Evolutionary conservation across 2,113 vertebrate species (phyloP).

Genomic region (Eolophus roseicapilla): DNA sequence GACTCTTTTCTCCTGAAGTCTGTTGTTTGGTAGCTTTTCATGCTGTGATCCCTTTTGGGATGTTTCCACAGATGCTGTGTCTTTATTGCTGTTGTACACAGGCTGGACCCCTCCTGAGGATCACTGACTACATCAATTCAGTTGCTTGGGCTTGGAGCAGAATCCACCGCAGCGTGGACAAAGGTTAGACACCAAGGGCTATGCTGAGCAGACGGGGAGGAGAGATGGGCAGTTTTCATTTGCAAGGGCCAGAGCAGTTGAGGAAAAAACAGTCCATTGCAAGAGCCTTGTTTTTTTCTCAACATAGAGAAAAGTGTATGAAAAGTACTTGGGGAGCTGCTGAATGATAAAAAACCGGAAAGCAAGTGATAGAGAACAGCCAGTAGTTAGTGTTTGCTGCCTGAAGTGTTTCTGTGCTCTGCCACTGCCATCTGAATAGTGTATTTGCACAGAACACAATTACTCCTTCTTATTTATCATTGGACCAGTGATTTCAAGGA

Average conservation of each 20-base stretch:
- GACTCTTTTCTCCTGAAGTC: background rate
- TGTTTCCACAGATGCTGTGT: background rate
- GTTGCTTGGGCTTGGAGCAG: background rate
- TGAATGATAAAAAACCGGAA: background rate
- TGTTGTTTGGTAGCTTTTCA: background rate
- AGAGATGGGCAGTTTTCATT: background rate
- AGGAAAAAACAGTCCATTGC: background rate
- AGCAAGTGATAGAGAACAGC: background rate
- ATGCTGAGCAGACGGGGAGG: background rate
- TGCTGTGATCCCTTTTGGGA: background rate
- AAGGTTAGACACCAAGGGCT: background rate
- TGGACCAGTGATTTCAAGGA: background rate
- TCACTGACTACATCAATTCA: background rate
- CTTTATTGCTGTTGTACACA: background rate
- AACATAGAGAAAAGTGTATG: background rate
- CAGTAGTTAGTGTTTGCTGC: background rate
- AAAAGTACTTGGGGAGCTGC: background rate
- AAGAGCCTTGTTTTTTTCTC: background rate
- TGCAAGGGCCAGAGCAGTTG: background rate
- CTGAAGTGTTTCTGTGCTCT: background rate
- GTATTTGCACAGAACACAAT: background rate
- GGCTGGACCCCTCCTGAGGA: background rate
- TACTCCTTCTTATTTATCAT: background rate
- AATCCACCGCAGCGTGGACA: rapidly evolving
- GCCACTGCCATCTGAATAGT: background rate